Conservation (phyloP, 1,140 invertebrate genomes). For the Zaprionus ornatus region DNA sequence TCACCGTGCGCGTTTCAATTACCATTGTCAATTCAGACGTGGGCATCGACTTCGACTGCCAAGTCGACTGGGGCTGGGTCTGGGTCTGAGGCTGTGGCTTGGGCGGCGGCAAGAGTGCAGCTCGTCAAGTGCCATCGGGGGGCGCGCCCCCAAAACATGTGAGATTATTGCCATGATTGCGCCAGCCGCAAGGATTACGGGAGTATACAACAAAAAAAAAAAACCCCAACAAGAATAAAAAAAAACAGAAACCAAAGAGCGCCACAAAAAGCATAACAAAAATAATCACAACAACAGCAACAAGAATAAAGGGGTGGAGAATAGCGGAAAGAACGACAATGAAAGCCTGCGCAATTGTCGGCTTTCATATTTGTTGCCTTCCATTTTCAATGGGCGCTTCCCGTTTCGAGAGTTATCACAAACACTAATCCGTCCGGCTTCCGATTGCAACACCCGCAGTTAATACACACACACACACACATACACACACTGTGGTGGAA, state of each 20-base stretch:
- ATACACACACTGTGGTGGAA: too few species aligned
- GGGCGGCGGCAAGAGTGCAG: neutral
- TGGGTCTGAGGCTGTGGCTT: neutral
- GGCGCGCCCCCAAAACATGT: conserved; percentile 19
- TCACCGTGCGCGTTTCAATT: conserved; percentile 65
- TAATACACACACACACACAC: neutral
- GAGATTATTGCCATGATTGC: conserved; percentile 62
- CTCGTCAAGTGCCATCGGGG: conserved; percentile 51
- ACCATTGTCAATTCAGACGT: conserved; percentile 68
- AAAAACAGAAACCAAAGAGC: conserved; percentile 12
- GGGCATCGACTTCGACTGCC: neutral
- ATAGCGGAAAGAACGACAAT: neutral
- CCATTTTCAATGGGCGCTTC: conserved; percentile 18
- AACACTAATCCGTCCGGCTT: conserved; percentile 35
- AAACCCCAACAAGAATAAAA: conserved; percentile 6
- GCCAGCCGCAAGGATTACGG: conserved; percentile 57
- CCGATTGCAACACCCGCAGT: conserved; percentile 27
- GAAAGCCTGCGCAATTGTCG: conserved; percentile 11
- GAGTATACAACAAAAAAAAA: conserved; percentile 7
- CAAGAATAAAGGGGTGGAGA: neutral
- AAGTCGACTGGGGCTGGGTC: too few species aligned
- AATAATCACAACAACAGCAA: neutral
- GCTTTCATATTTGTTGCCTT: conserved; percentile 11
- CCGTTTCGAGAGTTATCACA: conserved; percentile 29
- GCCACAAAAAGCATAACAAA: neutral